Conservation (phyloP, 2,888 invertebrate species). For the Corbicula japonica region DNA sequence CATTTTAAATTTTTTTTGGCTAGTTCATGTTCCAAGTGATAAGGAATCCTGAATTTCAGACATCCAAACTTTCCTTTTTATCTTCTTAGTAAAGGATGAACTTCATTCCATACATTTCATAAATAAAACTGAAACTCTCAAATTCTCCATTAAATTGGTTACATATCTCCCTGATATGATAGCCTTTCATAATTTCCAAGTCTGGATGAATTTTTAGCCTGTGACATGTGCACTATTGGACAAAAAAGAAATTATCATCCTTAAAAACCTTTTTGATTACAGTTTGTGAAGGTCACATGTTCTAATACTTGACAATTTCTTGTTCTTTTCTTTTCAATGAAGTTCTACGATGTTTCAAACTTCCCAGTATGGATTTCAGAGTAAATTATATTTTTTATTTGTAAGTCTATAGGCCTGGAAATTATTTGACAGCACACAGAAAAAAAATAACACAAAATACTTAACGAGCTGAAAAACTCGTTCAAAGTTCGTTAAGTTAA, state of each 20-base stretch:
- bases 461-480: not conserved
- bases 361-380: not conserved
- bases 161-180: not conserved
- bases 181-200: too few relatives aligned
- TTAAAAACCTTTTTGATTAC: too few relatives aligned
- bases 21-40: not conserved
- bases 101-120: not conserved
- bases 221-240: too few relatives aligned
- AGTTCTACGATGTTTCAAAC: not conserved
- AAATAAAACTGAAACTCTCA: not conserved
- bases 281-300: too few relatives aligned
- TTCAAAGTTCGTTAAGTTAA: not conserved
- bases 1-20: constrained; percentile 12
- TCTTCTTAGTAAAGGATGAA: not conserved
- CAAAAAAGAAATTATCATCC: too few relatives aligned
- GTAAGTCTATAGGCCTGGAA: not conserved
- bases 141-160: not conserved
- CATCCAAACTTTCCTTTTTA: not conserved
- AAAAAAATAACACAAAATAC: not conserved
- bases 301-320: too few relatives aligned
- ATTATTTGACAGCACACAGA: not conserved
- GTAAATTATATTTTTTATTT: not conserved
- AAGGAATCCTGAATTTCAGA: not conserved
- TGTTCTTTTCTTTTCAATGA: too few relatives aligned
- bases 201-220: too few relatives aligned